Base-by-base conservation (phyloP, 2,888 invertebrate genomes). In the Cepaea hortensis region DNA sequence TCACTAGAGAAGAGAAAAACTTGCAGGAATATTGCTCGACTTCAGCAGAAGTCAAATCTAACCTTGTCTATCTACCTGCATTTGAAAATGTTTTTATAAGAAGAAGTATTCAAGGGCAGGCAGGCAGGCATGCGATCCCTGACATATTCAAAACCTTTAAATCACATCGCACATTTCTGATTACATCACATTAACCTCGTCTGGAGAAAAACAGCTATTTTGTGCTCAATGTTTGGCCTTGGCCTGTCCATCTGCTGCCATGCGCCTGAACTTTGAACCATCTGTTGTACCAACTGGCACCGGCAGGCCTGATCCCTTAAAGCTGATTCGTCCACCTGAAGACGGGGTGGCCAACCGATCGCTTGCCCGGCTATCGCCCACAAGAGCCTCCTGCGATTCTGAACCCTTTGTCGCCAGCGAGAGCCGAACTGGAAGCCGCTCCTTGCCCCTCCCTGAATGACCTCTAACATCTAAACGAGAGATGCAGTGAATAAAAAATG, bases 311-410 rank as follows among this genome's bases (percentile, higher is more conserved):
- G 93, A 93, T 61, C 92, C 92, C 87, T 92, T 91, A 87, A 91
- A 90, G 89, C 92, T 92, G 87, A 92, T 91, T 48, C 93, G 88
- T 75, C 92, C 93, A 81, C 92, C 93, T 81, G 93, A 92, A n/a
- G 93, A 92, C 18, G 93, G 93, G 55, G 93, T 93, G 55, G 93
- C 91, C 85, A 93, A 88, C 83, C 93, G 90, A 89, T 93, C 93
- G 90, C 91, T 92, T 72, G 92, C 89, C 84, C 91, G 89, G 88
- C 91, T 91, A 83, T 91, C 92, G 48, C 80, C 87, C 13, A 72
- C 61, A 20, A 84, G 48, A 77, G 79, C 83, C 20, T 82, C 86
- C 46, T 85, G 80, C 15, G 85, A 85, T 85, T 91, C 91, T 62
- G 90, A 89, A 55, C 91, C 92, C 84, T 90, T 89, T 76, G 90